Base-by-base conservation (phyloP, 2,113 vertebrate genomes). In the Geococcyx californianus region DNA sequence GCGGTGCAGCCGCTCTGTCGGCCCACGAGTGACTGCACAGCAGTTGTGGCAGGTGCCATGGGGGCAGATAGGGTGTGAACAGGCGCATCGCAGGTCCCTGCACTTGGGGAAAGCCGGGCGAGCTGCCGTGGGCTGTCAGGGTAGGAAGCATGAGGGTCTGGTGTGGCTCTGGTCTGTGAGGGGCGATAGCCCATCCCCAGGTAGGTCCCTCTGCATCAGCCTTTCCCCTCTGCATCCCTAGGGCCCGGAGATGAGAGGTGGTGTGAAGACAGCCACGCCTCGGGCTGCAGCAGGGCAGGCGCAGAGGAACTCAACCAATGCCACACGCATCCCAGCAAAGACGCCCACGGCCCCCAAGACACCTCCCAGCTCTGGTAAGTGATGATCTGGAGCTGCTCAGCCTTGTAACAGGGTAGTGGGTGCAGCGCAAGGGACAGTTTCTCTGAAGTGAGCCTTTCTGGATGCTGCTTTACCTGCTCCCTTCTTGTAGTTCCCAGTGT, bases 291-390 rank as follows among this genome's bases (percentile, higher is more conserved):
- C 77, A 0, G 98, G 97, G 44, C 94, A 97, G 10, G 96, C 96
- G 34, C 98, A 98, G 95, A 99, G 98, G 90, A 98, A 98, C 95
- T 97, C 98, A 2, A 96, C 91, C 81, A 98, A 98, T 1, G 98
- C 98, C 91, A 98, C 98, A 36, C 99, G 98, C 96, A 98, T 98
- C 63, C 98, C 99, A 11, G 98, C 98, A 33, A 99, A 98, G 98
- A 97, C 98, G 14, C 97, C 98, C 11, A 97, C 98, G 10, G 52
- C 96, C 82, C 98, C 98, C 55, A 98, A 98, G 97, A 98, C 98
- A 21, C 98, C 98, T 5, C 98, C 98, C 2, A 94, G 97, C 89
- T 95, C 97, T 7, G 97, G 98, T 98, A 97, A 97, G 80, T 28
- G 63, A 29, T 29, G 34, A 8, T 13, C 26, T 0, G 1, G 73